A percentile compares a stretch with the other conserved stretches of the same genome.
phyloP scores from a whole-genome alignment of 2,113 vertebrate species.

The Hymenochirus boettgeri region DNA sequence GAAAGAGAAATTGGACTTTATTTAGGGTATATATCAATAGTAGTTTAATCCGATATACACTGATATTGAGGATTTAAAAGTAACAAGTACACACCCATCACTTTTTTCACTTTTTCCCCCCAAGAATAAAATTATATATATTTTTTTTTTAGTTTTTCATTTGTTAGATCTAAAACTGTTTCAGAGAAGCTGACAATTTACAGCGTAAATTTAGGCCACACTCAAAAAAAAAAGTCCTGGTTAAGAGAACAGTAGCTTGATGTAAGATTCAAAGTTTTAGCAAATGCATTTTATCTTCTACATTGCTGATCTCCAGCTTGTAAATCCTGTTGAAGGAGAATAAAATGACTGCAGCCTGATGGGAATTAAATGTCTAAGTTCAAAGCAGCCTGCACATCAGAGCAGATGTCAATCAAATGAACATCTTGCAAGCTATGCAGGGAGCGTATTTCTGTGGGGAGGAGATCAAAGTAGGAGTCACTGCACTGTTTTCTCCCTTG shows the following conservation, averaged over 20 bases:
- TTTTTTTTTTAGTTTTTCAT: too few relatives aligned
- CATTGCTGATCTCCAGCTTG: conserved; percentile 77
- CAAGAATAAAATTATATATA: too few relatives aligned
- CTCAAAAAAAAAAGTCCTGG: conserved; percentile 65
- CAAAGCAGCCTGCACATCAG: conserved; percentile 86
- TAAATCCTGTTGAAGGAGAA: conserved; percentile 89
- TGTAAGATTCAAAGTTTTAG: conserved; percentile 86
- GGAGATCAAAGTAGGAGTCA: conserved; percentile 75
- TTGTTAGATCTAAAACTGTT: conserved; percentile 48
- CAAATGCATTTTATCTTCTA: conserved; percentile 86
- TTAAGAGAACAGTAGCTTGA: conserved; percentile 69
- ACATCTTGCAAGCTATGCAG: conserved; percentile 63
- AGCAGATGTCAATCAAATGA: conserved; percentile 81
- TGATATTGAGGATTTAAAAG: too few relatives aligned
- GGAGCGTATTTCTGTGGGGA: conserved; percentile 66
- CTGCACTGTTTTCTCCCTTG: conserved; percentile 69
- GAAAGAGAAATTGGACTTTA: too few relatives aligned
- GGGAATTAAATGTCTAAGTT: conserved; percentile 90
- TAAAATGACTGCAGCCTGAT: conserved; percentile 83
- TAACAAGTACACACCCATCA: too few relatives aligned
- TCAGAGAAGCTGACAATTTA: conserved; percentile 65
- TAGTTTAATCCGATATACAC: too few relatives aligned
- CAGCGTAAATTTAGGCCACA: conserved; percentile 61
- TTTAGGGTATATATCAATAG: too few relatives aligned
- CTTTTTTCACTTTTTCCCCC: too few relatives aligned